Base-by-base conservation (phyloP, 2,888 invertebrate species). In the Scaptodrosophila latifasciaeformis region DNA sequence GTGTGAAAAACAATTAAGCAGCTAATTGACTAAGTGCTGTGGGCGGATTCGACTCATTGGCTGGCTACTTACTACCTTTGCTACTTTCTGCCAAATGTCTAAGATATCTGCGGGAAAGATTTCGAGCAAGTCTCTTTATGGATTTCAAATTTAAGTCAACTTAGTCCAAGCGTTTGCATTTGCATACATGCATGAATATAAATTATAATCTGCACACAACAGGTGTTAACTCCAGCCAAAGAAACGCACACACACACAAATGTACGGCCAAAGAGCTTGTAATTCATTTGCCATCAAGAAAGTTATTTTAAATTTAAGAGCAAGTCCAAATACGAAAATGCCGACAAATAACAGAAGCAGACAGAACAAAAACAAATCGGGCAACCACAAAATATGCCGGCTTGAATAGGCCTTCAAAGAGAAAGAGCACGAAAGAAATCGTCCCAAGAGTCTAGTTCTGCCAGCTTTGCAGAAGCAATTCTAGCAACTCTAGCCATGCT, bases 1-100 rank as follows among this genome's bases (percentile, higher is more conserved):
- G 55, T 60, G 78, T 59, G 56, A 59, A 65, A 65, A 54, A 77
- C 75, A 67, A 62, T 67, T 55, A 50, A 54, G 31, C 45, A 59
- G 70, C 75, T 78, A 71, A 71, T 71, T 71, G 71, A 70, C 60
- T 55, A 46, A 53, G 47, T 53, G 34, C 2, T 31, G 10, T 9
- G 19, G 34, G 27, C 31, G 31, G 19, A 19, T 45, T 45, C 45
- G n/a, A n/a, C n/a, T n/a, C n/a, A n/a, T n/a, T n/a, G n/a, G n/a
- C n/a, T n/a, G n/a, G n/a, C n/a, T n/a, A n/a, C n/a, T n/a, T n/a
- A n/a, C n/a, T n/a, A n/a, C n/a, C n/a, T n/a, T n/a, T n/a, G n/a
- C n/a, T n/a, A n/a, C n/a, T n/a, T n/a, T n/a, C n/a, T n/a, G n/a
- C n/a, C n/a, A n/a, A n/a, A n/a, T n/a, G n/a, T n/a, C n/a, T n/a